Percentiles rank a stretch among this genome's conserved stretches.
These are phyloP conservation scores for Andrena marginata DNA, from an alignment of 2,888 invertebrate species.

Conservation along the genomic window DNA sequence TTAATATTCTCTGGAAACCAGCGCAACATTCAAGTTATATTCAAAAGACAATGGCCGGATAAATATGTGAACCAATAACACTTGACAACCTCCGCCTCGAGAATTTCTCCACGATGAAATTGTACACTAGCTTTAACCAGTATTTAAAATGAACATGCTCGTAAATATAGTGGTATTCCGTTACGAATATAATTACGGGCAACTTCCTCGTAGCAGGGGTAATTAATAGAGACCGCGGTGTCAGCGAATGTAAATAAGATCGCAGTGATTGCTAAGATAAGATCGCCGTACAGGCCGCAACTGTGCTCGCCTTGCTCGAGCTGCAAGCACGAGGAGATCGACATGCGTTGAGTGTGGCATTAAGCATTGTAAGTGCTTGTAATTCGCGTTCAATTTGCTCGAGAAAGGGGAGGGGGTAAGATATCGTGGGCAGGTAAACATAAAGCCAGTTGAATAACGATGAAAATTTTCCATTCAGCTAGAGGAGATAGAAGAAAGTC, in stretches of 20 bases:
- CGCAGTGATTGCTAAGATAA: conserved; percentile 49
- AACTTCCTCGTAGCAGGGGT: conserved; percentile 35
- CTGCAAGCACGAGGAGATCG: conserved; percentile 9
- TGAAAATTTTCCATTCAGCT: neutral
- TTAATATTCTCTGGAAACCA: too few species aligned
- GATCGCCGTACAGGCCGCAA: conserved; percentile 28
- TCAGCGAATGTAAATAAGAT: conserved; percentile 61
- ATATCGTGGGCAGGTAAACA: neutral
- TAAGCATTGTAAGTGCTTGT: conserved; percentile 14
- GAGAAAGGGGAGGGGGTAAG: too few species aligned
- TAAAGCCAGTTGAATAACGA: neutral
- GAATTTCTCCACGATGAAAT: neutral
- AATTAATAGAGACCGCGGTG: conserved; percentile 53
- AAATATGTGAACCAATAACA: neutral
- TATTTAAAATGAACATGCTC: neutral
- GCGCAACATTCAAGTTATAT: too few species aligned
- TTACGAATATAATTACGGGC: conserved; percentile 20
- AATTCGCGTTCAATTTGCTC: conserved; percentile 22
- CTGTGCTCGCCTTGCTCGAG: conserved; percentile 10
- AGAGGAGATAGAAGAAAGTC: neutral
- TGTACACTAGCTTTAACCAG: neutral
- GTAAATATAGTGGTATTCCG: conserved; percentile 9
- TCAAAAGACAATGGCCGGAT: too few species aligned
- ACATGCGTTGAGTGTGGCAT: conserved; percentile 18
- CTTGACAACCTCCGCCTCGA: neutral